These are phyloP conservation scores for Anoura caudifer DNA, from an alignment of 2,113 vertebrate species.

Conservation along the genomic window DNA sequence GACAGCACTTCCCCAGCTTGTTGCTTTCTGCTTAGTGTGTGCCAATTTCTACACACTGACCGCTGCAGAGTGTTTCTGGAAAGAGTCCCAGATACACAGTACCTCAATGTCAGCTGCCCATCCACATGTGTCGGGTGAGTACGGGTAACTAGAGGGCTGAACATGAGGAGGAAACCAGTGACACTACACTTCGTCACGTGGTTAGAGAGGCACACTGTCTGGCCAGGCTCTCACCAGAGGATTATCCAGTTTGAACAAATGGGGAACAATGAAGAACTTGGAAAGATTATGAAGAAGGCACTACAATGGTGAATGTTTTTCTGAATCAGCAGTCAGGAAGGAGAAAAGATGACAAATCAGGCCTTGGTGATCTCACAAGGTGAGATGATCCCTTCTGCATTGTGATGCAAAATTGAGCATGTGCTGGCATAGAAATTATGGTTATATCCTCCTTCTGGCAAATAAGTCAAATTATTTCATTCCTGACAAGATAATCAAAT, in stretches of 20 bases:
- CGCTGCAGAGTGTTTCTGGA: neutral
- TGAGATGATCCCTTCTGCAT: neutral
- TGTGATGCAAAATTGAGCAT: neutral
- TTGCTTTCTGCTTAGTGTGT: neutral
- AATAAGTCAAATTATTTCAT: neutral
- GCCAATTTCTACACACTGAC: neutral
- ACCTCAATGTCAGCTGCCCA: neutral
- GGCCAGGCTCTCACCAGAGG: neutral
- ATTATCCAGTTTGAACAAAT: neutral
- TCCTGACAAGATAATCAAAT: neutral
- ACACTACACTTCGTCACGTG: neutral
- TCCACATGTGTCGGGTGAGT: neutral
- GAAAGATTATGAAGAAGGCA: neutral
- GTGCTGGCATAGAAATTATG: rapidly evolving
- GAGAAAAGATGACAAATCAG: neutral
- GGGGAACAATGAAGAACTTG: neutral
- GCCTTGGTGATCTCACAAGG: neutral
- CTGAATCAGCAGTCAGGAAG: neutral
- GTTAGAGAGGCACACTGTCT: neutral
- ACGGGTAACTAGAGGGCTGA: neutral
- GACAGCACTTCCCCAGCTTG: too few relatives aligned
- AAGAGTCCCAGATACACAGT: neutral
- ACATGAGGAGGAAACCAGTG: neutral
- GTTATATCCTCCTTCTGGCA: neutral
- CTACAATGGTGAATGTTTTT: neutral